These are phyloP conservation scores for Promerops cafer DNA, from an alignment of 2,113 vertebrate species.

Conservation along the genomic window DNA sequence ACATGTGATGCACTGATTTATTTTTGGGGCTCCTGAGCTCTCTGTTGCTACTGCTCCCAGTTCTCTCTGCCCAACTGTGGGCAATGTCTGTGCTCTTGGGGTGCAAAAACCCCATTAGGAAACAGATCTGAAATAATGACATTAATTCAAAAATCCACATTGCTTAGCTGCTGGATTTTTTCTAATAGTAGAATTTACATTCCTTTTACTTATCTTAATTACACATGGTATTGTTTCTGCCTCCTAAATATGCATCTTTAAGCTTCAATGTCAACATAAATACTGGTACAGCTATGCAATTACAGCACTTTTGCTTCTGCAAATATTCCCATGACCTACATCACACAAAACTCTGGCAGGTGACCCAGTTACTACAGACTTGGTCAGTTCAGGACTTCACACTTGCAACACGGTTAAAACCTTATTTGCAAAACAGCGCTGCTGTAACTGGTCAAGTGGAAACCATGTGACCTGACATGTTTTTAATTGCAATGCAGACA, in stretches of 20 bases:
- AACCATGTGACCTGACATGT: neutral
- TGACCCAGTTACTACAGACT: slow-evolving; percentile 39
- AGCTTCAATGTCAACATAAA: neutral
- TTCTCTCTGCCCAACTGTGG: neutral
- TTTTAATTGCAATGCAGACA: neutral
- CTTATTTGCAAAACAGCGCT: slow-evolving; percentile 21
- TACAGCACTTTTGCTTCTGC: slow-evolving; percentile 9
- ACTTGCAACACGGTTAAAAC: slow-evolving; percentile 31
- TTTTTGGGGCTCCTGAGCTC: neutral
- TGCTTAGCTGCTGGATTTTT: neutral
- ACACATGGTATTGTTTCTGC: neutral
- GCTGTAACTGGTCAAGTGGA: neutral
- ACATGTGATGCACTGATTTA: neutral
- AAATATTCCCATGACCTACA: slow-evolving; percentile 6
- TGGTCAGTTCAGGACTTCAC: slow-evolving; percentile 31
- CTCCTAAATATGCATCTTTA: neutral
- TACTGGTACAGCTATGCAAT: neutral
- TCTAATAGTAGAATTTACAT: neutral
- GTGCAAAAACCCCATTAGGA: neutral
- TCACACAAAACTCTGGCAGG: neutral
- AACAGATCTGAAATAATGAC: neutral
- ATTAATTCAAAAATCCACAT: neutral
- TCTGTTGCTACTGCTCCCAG: neutral
- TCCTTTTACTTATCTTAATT: neutral
- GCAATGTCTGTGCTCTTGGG: neutral